Percentiles rank a stretch among this genome's conserved stretches.
Evolutionary conservation across 2,888 invertebrate species (phyloP).

Genomic region (Heliconius cydno): DNA sequence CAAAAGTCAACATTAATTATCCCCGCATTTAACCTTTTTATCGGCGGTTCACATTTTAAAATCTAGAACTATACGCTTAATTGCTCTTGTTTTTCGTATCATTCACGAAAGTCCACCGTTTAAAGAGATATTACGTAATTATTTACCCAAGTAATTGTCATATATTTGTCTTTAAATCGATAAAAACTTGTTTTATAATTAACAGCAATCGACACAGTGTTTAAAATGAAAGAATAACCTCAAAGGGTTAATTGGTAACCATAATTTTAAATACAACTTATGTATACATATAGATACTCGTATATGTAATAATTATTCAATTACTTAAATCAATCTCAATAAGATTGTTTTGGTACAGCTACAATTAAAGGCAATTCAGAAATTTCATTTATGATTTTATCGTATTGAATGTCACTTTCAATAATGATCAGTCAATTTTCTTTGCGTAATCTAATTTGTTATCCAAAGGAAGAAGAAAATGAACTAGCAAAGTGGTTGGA

Average conservation of each 20-base stretch:
- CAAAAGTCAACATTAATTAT: conserved; percentile 44
- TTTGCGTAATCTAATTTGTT: conserved; percentile 44
- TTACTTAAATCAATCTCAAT: not conserved
- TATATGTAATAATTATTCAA: not conserved
- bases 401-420: conserved; percentile 72
- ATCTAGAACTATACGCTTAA: conserved; percentile 48
- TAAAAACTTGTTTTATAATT: conserved; percentile 24
- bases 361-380: conserved; percentile 29
- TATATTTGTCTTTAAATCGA: conserved; percentile 24
- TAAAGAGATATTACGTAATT: conserved; percentile 57
- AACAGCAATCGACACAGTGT: conserved; percentile 12
- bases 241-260: conserved; percentile 1
- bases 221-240: conserved; percentile 25
- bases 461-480: conserved; percentile 29
- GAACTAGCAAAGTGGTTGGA: conserved; percentile 53
- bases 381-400: conserved; percentile 63
- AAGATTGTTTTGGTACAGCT: not conserved
- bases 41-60: conserved; percentile 42
- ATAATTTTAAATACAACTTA: not conserved
- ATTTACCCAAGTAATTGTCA: conserved; percentile 23
- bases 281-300: not conserved
- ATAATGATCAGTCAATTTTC: conserved; percentile 52
- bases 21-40: conserved; percentile 45
- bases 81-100: conserved; percentile 49
- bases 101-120: conserved; percentile 45